Evolutionary conservation across 2,888 invertebrate species (phyloP), one percentile per base, ranked within the genome.

Genomic region (Crepidodera aurea): DNA sequence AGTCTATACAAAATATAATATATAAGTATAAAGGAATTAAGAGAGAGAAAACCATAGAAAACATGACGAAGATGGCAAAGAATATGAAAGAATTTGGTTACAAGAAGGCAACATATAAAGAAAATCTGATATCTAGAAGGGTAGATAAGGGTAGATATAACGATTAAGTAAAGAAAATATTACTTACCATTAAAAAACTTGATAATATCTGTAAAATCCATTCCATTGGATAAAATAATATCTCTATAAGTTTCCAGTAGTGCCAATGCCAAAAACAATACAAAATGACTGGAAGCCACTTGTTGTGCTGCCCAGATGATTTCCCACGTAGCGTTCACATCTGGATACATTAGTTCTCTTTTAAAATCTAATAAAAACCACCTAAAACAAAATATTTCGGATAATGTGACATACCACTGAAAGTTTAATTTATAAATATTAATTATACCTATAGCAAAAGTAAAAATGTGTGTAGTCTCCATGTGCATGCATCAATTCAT

Each of bases 181-280:
- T 54, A 75, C 82, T 83, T 77, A 96, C 96, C 96, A 82, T 97
- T 98, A 78, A 97, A 98, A 82, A 98, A 98, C 79, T 96, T 96
- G 78, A 98, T 98, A 78, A 97, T 95, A 80, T 98, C 97, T 0
- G 97, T 97, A 79, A 97, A 98, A 82, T 98, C 96, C 96, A 98
- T 98, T 72, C 92, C 88, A 82, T 98, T 97, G 53, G 94, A 92
- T 39, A 98, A 84, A 65, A 98, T 96, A 73, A 98, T 95, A 78
- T 96, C 96, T 34, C 96, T 84, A 80, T 98, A 98, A 42, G 93
- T 93, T 82, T 96, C 94, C 12, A 98, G 87, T 62, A 97, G 83
- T 0, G 96, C 95, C 69, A 98, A 84, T 0, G 96, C 96, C 65
- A 98, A 86, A 82, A 98, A 98, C 63, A 98, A 83, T 54, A 94